Evolutionary conservation across 2,888 invertebrate species (phyloP).

Genomic region (Phengaris alcon): DNA sequence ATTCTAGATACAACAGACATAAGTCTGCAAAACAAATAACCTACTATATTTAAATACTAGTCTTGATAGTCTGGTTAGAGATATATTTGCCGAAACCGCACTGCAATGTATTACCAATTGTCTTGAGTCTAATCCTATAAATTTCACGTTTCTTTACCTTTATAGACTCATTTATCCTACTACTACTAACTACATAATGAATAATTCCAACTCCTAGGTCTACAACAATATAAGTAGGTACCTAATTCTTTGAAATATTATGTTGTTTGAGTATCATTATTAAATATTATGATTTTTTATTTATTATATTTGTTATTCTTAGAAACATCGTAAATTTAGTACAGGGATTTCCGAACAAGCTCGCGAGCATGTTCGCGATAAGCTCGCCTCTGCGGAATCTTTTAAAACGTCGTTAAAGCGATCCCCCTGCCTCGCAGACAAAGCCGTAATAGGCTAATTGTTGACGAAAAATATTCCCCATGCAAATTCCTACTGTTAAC

Average conservation of each 20-base stretch:
- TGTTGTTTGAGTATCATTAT: too few relatives aligned
- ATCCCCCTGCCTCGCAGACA: slow-evolving; percentile 69
- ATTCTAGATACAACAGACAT: not conserved
- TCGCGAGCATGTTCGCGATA: slow-evolving; percentile 69
- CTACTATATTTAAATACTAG: not conserved
- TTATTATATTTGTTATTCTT: slow-evolving; percentile 75
- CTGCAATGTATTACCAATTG: not conserved
- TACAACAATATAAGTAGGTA: too few relatives aligned
- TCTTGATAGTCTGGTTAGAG: not conserved
- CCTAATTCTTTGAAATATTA: too few relatives aligned
- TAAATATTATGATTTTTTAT: slow-evolving; percentile 43
- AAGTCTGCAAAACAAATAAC: not conserved
- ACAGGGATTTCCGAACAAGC: slow-evolving; percentile 75
- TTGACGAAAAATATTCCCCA: slow-evolving; percentile 77
- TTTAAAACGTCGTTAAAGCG: slow-evolving; percentile 78
- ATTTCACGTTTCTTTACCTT: not conserved
- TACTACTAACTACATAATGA: too few relatives aligned
- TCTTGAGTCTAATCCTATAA: not conserved
- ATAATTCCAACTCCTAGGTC: too few relatives aligned
- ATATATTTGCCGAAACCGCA: not conserved
- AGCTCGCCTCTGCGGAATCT: slow-evolving; percentile 70
- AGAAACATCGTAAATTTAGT: slow-evolving; percentile 76
- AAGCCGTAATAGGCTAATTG: slow-evolving; percentile 73
- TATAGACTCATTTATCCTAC: not conserved
- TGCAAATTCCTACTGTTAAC: slow-evolving; percentile 77